Evolutionary conservation across 1,140 invertebrate species (phyloP), one percentile per base, ranked within the genome.

Genomic region (Zaprionus inermis): DNA sequence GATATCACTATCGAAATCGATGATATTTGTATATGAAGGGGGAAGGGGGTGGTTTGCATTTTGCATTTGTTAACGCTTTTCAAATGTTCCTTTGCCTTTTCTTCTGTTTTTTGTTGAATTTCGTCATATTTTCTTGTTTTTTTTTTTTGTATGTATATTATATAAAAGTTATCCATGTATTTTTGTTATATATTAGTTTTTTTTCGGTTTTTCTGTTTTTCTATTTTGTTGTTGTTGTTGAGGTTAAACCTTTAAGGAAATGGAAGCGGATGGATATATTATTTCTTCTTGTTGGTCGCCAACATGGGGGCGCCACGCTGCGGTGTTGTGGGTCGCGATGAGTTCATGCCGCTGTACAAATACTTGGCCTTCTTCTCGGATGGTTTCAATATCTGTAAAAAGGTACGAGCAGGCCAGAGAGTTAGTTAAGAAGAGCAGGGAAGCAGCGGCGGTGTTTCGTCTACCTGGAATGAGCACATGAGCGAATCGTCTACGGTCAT

Each of bases 291-390:
- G 77, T 94, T 94, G 72, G 93, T 91, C 76, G 90, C 80, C 69
- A 92, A 76, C 79, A 91, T 79, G 68, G 94, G 94, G 79, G 96
- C 95, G 92, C 96, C 96, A 92, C 97, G 94, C 80, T 98, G 98
- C 76, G 98, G 98, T 86, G 98, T 98, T 72, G 96, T 95, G 71
- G 96, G 96, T 92, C 96, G 94, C 34, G 96, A 96, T 60, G 95
- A 95, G 91, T 97, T 97, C 93, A 96, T 95, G 73, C 96, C 96
- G 78, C 95, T 95, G 93, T 99, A 99, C 92, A 99, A 98, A 93
- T 99, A 99, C 93, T 99, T 99, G 34, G 98, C 98, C 93, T 99
- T 99, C 94, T 99, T 99, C 93, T 99, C 98, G 49, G 98, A 99
- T 82, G 98, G 98, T 94, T 99, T 99, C 91, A 99, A 93, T 86